Evolutionary conservation across 2,113 vertebrate genomes (phyloP), one percentile per base, ranked within the genome.

Genomic region (Cynocephalus volans): DNA sequence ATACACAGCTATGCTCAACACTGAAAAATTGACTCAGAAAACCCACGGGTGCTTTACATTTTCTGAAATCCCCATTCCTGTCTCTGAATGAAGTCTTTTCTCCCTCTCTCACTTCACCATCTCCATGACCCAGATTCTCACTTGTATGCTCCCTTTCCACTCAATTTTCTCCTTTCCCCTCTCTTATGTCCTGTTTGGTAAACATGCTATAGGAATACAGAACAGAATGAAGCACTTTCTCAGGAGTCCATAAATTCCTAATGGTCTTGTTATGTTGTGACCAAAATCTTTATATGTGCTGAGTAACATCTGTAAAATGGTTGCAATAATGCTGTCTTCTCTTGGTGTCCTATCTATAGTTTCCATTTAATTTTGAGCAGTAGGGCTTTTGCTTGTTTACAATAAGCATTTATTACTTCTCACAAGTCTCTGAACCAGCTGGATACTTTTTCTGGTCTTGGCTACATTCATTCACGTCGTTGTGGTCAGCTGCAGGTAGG

Each of bases 71-170:
- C 23, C 19, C 1, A 0, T 18, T 8, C 79, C 52, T 36, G 12
- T n/a, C 50, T 18, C 54, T 7, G 2, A 45, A 19, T 7, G 2
- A 45, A 19, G 13, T 3, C 8, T 6, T 26, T 33, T 73, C 41
- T 28, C 13, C 11, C 73, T 56, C 21, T 41, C 14, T 23, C 15
- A 2, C 0, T n/a, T 36, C 36, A 7, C 33, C 23, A 0, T 2
- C 50, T 52, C 26, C 8, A 1, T 18, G 33, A 6, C 26, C 62
- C 45, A 52, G 0, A 8, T 14, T n/a, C 8, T 41, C 52, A 9
- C 19, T 60, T 21, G 3, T 56, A 6, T 5, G 5, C 48, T 18
- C 3, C 36, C 52, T 75, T 56, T n/a, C n/a, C 60, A 41, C 19
- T 50, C 24, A 1, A 1, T 62, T 77, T 36, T 86, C 21, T 41